Evolutionary conservation across 2,888 invertebrate genomes (phyloP).

Genomic region (Drosophila acutilabella): DNA sequence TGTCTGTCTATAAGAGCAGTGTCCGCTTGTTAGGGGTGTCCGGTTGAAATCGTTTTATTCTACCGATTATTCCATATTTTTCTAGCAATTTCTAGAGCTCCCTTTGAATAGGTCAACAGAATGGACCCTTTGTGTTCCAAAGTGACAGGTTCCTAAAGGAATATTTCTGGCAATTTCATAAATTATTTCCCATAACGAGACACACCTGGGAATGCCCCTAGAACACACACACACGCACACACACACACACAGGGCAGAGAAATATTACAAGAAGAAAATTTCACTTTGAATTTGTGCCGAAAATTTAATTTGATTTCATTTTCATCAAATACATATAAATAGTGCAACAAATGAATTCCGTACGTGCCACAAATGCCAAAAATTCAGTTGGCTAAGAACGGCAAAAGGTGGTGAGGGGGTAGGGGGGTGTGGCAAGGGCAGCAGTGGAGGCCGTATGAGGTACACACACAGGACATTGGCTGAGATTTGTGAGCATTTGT

Average conservation of each 20-base stretch:
- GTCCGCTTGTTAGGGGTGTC: too few relatives aligned
- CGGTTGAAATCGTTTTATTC: too few relatives aligned
- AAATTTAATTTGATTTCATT: constrained; percentile 79
- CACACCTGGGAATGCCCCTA: constrained; percentile 10
- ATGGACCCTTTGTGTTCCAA: not conserved
- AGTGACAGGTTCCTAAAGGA: not conserved
- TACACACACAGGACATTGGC: constrained; percentile 33
- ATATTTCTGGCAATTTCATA: not conserved
- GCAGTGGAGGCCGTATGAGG: not conserved
- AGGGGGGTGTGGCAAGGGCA: not conserved
- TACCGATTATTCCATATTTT: too few relatives aligned
- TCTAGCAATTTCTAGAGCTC: too few relatives aligned
- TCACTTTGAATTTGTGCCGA: constrained; percentile 75
- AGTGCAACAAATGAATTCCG: constrained; percentile 79
- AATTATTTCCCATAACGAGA: constrained; percentile 1
- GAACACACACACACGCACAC: not conserved
- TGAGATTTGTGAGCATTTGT: constrained; percentile 73
- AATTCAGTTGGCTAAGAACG: constrained; percentile 7
- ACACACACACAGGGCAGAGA: not conserved
- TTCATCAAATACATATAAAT: constrained; percentile 72
- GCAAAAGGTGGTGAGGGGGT: not conserved
- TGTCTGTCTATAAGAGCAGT: too few relatives aligned
- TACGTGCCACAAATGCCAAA: constrained; percentile 77
- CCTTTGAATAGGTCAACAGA: too few relatives aligned
- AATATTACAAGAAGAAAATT: constrained; percentile 39